Conservation (phyloP, 2,797 vertebrate species). For the Urophycis tenuis region DNA sequence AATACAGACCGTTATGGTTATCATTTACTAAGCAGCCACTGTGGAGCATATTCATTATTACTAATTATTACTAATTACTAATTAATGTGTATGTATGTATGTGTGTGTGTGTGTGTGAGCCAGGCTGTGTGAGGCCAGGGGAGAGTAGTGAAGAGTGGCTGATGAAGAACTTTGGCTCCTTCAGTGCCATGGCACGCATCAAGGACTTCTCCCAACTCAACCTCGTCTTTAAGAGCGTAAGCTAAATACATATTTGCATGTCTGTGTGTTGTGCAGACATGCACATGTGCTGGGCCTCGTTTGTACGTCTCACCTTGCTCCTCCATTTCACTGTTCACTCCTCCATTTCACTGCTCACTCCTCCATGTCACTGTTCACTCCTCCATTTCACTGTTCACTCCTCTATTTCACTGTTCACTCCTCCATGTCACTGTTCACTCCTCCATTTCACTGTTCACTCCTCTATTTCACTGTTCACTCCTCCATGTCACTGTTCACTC, state of each 20-base stretch:
- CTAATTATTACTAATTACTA: no score
- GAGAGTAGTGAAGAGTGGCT: constrained; percentile 67
- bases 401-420: background rate
- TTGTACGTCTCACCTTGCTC: background rate
- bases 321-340: background rate
- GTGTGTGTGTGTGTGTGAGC: constrained; percentile 4
- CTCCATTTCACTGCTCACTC: background rate
- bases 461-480: background rate
- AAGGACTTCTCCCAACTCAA: constrained; percentile 65
- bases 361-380: background rate
- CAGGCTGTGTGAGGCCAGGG: constrained; percentile 59
- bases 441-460: background rate
- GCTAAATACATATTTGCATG: constrained; percentile 9
- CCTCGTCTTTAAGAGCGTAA: constrained; percentile 69
- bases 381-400: background rate
- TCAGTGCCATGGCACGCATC: constrained; percentile 60
- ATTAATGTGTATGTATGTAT: constrained; percentile 9
- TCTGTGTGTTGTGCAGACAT: background rate
- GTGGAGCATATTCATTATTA: background rate
- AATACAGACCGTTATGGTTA: background rate
- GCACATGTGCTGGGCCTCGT: background rate
- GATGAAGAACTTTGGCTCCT: constrained; percentile 71
- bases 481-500: background rate
- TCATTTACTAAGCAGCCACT: background rate
- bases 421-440: background rate